Percentiles rank a stretch among this genome's conserved stretches.
phyloP scores from a whole-genome alignment of 2,888 invertebrate genomes.

The Brachynemurus nebulosus region DNA sequence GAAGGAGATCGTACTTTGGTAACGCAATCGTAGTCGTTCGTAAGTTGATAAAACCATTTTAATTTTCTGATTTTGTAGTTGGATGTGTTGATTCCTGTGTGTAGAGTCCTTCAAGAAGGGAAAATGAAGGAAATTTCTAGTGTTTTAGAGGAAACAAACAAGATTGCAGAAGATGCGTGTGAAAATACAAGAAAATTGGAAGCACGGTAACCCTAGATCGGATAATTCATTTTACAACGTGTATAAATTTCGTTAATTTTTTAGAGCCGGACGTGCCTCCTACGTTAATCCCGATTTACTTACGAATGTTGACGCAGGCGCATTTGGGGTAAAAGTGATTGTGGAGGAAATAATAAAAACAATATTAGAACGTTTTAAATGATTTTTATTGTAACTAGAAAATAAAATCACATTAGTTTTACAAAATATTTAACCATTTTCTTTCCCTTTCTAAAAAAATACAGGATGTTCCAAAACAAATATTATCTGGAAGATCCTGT shows the following conservation, averaged over 20 bases:
- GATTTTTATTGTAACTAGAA: neutral
- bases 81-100: slow-evolving; percentile 39
- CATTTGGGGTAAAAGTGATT: slow-evolving; percentile 49
- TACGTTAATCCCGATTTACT: slow-evolving; percentile 44
- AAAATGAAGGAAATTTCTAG: slow-evolving; percentile 22
- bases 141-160: slow-evolving; percentile 28
- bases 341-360: slow-evolving; percentile 34
- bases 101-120: slow-evolving; percentile 30
- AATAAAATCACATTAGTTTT: neutral
- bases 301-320: slow-evolving; percentile 53
- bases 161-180: slow-evolving; percentile 35
- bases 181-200: slow-evolving; percentile 38
- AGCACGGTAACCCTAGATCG: slow-evolving; percentile 43
- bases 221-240: too few relatives aligned
- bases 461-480: too few relatives aligned
- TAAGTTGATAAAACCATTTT: too few relatives aligned
- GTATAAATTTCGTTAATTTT: too few relatives aligned
- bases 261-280: slow-evolving; percentile 56
- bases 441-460: neutral
- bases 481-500: too few relatives aligned
- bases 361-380: neutral
- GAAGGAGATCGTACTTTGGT: slow-evolving; percentile 69
- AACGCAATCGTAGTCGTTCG: too few relatives aligned
- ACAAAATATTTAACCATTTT: neutral
- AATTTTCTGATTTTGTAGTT: slow-evolving; percentile 30